phyloP scores from a whole-genome alignment of 1,140 invertebrate species.

The Papilio polyxenes region DNA sequence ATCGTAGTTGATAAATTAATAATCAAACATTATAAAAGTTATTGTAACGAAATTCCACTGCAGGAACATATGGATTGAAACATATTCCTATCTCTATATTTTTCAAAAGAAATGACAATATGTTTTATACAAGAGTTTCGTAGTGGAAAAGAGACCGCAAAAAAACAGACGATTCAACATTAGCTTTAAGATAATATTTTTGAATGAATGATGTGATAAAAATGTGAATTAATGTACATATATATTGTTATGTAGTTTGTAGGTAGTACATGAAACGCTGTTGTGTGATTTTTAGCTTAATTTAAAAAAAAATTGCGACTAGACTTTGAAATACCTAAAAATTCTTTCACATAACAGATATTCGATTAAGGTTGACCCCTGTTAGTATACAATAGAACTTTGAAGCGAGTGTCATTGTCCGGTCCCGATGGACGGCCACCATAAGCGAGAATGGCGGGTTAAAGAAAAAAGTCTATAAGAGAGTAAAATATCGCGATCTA shows the following conservation, averaged over 20 bases:
- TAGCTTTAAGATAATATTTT: conserved; percentile 66
- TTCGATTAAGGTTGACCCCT: background rate
- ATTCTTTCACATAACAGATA: too few species aligned
- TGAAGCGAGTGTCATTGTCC: too few species aligned
- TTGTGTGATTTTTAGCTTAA: conserved; percentile 24
- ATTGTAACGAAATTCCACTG: background rate
- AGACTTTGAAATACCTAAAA: conserved; percentile 6
- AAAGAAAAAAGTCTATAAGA: too few species aligned
- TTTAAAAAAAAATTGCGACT: background rate
- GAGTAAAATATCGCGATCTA: too few species aligned
- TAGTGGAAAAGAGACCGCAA: conserved; percentile 42
- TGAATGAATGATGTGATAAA: conserved; percentile 79
- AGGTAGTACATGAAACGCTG: conserved; percentile 48
- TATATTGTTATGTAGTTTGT: conserved; percentile 78
- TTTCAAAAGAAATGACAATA: background rate
- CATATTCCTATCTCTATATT: background rate
- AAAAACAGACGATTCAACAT: conserved; percentile 43
- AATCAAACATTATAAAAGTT: too few species aligned
- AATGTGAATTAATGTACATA: conserved; percentile 72
- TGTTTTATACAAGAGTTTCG: background rate
- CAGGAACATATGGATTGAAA: background rate
- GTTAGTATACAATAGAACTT: too few species aligned
- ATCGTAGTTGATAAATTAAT: too few species aligned
- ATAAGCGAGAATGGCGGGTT: too few species aligned
- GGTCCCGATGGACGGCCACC: too few species aligned